Conservation (phyloP, 2,113 vertebrate genomes). For the Tringa solitaria region DNA sequence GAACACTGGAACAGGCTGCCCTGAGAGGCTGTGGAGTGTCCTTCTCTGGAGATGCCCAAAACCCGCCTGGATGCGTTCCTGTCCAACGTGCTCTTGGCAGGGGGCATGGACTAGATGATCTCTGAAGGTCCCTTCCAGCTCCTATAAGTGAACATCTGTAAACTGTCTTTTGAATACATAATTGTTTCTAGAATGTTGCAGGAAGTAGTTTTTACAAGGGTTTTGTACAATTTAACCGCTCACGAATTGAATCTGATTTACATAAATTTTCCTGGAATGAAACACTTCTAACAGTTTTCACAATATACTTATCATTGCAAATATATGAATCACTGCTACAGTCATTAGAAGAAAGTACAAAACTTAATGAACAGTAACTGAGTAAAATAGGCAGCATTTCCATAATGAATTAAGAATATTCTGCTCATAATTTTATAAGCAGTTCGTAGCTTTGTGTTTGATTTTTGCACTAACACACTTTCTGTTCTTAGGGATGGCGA, state of each 20-base stretch:
- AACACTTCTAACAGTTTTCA: not conserved
- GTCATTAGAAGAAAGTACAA: not conserved
- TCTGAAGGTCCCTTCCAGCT: no score
- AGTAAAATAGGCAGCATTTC: not conserved
- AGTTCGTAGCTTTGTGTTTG: not conserved
- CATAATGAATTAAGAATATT: not conserved
- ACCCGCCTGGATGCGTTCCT: no score
- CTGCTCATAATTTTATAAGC: not conserved
- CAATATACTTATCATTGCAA: not conserved
- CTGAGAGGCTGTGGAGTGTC: no score
- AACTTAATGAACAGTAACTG: not conserved
- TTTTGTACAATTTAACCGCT: not conserved
- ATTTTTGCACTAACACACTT: not conserved
- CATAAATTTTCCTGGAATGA: not conserved
- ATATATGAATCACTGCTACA: not conserved
- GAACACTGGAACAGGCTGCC: no score
- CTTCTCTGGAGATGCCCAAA: no score
- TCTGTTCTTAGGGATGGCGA: constrained; percentile 86
- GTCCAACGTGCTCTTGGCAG: no score
- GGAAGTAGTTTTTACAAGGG: not conserved
- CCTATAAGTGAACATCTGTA: not conserved
- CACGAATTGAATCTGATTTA: not conserved
- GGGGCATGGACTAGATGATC: no score
- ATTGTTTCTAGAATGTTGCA: not conserved
- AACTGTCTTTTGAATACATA: not conserved